Base-by-base conservation (phyloP, 2,113 vertebrate species). In the Campylomormyrus numenius region DNA sequence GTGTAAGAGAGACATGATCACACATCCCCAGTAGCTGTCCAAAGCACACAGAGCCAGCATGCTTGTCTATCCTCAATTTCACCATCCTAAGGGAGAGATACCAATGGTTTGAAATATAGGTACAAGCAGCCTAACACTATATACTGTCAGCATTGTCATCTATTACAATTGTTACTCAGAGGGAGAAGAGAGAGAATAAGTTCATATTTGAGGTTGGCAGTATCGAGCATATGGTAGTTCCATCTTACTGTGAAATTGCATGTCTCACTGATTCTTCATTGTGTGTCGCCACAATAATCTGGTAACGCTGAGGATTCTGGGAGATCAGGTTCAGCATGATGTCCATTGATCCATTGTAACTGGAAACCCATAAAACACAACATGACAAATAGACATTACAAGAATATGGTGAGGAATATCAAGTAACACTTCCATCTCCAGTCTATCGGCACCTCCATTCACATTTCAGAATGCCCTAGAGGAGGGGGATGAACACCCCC, bases 21-120 rank as follows among this genome's bases (percentile, higher is more conserved):
- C 97, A 98, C 97, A 98, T 98, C 35, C 97, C 97, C 91, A 98
- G 94, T 90, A 98, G 95, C 94, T 98, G 97, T 77, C 97, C 97
- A 17, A 98, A 98, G 91, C 96, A 97, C 91, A 98, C 96, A 0
- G 95, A 94, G 19, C 96, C 96, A 0, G 91, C 91, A 10, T 94
- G 92, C 91, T 84, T 94, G 90, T 95, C 92, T 10, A 98, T 96
- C 6, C 93, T 94, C 92, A 98, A 91, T 87, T 97, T 95, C 21
- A 91, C 92, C 95, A 98, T 97, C 92, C 97, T 98, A 48, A 88
- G 19, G 19, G 11, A 85, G 48, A 88, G 1, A 85, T 46, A 11
- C 13, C n/a, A 42, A 45, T 39, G 27, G 87, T 42, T 58, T 77
- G 15, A 87, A 27, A 49, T 39, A 90, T 45, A 42, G 70, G n/a